phyloP scores from a whole-genome alignment of 1,140 invertebrate genomes.

The Formica selysi region DNA sequence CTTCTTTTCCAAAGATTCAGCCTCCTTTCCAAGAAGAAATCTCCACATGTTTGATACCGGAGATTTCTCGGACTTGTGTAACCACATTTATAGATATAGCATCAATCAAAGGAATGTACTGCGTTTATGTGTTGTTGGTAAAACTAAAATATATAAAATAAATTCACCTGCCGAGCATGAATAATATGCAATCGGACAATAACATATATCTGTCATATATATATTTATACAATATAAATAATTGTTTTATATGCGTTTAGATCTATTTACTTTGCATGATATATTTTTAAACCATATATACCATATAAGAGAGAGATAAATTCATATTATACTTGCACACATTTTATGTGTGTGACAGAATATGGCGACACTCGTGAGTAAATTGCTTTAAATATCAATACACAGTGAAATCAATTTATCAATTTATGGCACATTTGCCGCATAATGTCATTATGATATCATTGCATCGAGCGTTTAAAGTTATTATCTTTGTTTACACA shows the following conservation, averaged over 20 bases:
- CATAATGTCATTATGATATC: neutral
- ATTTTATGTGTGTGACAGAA: neutral
- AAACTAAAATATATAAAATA: constrained; percentile 42
- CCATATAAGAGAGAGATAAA: neutral
- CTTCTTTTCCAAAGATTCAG: neutral
- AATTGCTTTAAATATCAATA: constrained; percentile 11
- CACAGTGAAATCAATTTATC: constrained; percentile 19
- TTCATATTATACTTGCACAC: neutral
- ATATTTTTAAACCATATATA: constrained; percentile 1
- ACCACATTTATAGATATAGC: constrained; percentile 27
- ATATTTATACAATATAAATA: neutral
- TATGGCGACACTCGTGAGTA: neutral
- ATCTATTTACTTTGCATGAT: constrained; percentile 12
- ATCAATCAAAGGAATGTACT: constrained; percentile 27
- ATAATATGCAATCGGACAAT: constrained; percentile 30
- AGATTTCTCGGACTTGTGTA: constrained; percentile 24
- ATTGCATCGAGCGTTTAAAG: neutral
- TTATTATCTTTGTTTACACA: constrained; percentile 10
- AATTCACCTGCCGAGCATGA: constrained; percentile 16
- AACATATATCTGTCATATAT: constrained; percentile 5
- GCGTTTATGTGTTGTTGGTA: constrained; percentile 1
- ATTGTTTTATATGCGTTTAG: constrained; percentile 5
- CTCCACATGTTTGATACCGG: constrained; percentile 11
- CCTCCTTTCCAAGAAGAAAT: constrained; percentile 18
- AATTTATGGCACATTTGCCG: constrained; percentile 4